These are phyloP conservation scores for Falco cherrug DNA, from an alignment of 2,797 vertebrate species.

Conservation along the genomic window DNA sequence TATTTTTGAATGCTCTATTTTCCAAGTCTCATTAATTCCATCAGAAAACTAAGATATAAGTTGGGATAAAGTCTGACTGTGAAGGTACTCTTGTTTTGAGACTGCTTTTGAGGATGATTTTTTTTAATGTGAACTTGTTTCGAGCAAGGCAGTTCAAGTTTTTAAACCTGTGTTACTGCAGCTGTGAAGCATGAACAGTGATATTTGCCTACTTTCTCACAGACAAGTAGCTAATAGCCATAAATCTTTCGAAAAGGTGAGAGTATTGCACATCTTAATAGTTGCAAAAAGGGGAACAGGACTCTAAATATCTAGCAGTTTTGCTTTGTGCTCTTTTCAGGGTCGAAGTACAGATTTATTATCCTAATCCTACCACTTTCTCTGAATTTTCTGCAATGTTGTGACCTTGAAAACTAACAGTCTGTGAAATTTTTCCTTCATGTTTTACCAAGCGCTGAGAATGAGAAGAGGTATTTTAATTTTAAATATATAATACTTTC, in stretches of 20 bases:
- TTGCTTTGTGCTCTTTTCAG: neutral
- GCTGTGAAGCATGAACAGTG: neutral
- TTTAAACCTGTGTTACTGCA: neutral
- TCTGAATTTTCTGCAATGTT: neutral
- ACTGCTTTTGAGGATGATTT: neutral
- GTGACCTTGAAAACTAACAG: neutral
- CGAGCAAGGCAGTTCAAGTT: neutral
- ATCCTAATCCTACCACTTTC: neutral
- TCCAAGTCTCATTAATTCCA: neutral
- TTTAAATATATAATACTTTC: neutral
- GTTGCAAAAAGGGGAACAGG: neutral
- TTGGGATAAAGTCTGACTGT: neutral
- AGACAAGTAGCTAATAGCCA: neutral
- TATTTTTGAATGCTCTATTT: conserved; percentile 5
- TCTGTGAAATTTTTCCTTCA: neutral
- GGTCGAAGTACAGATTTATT: neutral
- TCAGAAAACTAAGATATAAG: neutral
- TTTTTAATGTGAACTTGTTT: neutral
- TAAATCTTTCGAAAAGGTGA: neutral
- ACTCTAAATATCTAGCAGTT: neutral
- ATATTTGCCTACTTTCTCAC: neutral
- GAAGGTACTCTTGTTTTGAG: neutral
- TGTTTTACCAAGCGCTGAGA: neutral
- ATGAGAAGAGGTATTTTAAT: neutral
- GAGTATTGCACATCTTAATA: neutral